Evolutionary conservation across 2,113 vertebrate genomes (phyloP), one percentile per base, ranked within the genome.

Genomic region (Phycodurus eques): DNA sequence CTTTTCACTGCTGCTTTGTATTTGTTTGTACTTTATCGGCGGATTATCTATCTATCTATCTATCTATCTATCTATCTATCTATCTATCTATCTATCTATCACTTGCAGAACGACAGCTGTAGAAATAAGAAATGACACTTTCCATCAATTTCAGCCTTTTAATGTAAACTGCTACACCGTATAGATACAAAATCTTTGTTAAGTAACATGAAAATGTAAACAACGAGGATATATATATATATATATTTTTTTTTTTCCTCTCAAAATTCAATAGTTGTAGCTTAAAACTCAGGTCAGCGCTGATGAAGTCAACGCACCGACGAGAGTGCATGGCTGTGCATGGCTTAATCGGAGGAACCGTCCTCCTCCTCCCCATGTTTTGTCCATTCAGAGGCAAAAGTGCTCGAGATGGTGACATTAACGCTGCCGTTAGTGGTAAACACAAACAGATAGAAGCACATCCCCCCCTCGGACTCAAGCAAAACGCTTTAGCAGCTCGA

Each of bases 141-240:
- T 20, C 43, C n/a, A 49, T 66, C 64, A 47, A 13, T 47, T 66
- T 46, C 64, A 66, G 22, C 27, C 44, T 31, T 66, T 66, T 66
- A 66, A 47, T 66, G 64, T 66, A 66, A 66, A 66, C 64, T 47
- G 64, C 64, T 66, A 66, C 44, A 66, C 13, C n/a, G 31, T 66
- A 47, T 66, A 66, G 47, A 66, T 66, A 66, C 64, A 66, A 66
- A 66, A 66, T 66, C 44, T 66, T 66, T 66, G 43, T 66, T 66
- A 66, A 66, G 47, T 66, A 66, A 66, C 64, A 47, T 66, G 20
- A 66, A 66, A 66, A 66, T 66, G 64, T 66, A 46, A 66, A 66
- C 22, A 22, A 66, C 64, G 9, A 31, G 64, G 12, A 47, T 66
- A 66, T 27, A 27, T 27, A 27, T 27, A 27, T 27, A 27, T 27